Evolutionary conservation across 1,140 invertebrate genomes (phyloP).

Genomic region (Harlomillsia oculata): DNA sequence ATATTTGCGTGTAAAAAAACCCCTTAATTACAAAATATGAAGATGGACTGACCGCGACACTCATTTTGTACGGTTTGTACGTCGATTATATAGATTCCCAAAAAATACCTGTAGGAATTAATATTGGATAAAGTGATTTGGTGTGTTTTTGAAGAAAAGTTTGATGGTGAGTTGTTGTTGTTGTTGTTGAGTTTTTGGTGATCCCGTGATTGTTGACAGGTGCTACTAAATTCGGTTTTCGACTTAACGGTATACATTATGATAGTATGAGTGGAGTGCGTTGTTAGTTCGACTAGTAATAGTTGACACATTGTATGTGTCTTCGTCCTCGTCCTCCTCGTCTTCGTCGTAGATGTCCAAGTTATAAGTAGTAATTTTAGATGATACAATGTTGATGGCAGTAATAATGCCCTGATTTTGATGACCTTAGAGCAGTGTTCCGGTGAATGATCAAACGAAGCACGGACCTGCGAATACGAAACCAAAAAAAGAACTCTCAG

Average conservation of each 20-base stretch:
- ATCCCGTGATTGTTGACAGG: conserved; percentile 20
- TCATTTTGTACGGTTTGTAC: neutral
- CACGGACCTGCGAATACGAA: no score
- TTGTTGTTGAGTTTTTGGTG: neutral
- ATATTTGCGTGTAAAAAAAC: no score
- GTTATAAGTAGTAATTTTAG: neutral
- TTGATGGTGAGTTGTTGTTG: neutral
- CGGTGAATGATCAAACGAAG: no score
- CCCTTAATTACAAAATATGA: neutral
- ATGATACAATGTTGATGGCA: neutral
- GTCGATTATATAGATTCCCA: neutral
- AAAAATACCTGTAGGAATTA: neutral
- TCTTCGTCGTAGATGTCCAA: neutral
- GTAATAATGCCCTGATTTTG: neutral
- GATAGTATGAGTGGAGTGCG: no score
- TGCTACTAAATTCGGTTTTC: conserved; percentile 20
- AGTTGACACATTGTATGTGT: neutral
- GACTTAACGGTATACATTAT: no score
- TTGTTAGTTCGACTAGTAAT: neutral
- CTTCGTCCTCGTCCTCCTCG: neutral
- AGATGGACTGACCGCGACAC: neutral
- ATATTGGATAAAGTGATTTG: no score
- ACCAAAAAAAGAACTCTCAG: no score
- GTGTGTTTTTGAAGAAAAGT: no score
- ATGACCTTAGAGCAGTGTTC: no score